Conservation (phyloP, 2,797 vertebrate genomes). For the Leptodactylus fallax region DNA sequence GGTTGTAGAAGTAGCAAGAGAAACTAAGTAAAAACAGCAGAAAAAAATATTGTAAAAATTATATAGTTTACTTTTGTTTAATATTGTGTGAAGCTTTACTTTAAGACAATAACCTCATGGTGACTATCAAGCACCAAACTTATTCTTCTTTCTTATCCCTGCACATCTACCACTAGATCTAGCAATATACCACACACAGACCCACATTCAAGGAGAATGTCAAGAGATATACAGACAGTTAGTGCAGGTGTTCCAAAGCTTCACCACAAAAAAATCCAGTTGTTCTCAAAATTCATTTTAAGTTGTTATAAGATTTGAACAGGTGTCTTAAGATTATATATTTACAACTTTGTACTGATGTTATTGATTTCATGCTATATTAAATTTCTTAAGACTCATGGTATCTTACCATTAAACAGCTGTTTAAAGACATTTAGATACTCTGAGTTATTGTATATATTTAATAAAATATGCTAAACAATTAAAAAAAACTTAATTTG, state of each 20-base stretch:
- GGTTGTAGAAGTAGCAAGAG: too few species aligned
- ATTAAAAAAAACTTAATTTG: too few species aligned
- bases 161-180: background rate
- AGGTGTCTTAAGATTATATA: background rate
- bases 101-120: too few species aligned
- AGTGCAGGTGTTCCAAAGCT: slow-evolving; percentile 21
- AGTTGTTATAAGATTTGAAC: background rate
- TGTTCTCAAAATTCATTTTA: background rate
- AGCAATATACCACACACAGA: slow-evolving; percentile 14
- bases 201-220: slow-evolving; percentile 7
- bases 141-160: slow-evolving; percentile 3
- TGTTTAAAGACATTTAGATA: background rate
- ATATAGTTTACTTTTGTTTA: too few species aligned
- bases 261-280: slow-evolving; percentile 20
- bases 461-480: too few species aligned
- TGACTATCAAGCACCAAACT: too few species aligned
- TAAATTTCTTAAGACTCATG: background rate
- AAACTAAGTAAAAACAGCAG: too few species aligned
- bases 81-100: too few species aligned
- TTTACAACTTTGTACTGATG: background rate
- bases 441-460: too few species aligned
- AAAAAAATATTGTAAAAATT: too few species aligned
- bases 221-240: background rate
- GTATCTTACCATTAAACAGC: background rate
- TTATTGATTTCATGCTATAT: background rate